A percentile compares a stretch with the other conserved stretches of the same genome.
These are phyloP conservation scores for Echinometra lucunter DNA, from an alignment of 53 echinoderm and acorn worm species.

Conservation along the genomic window DNA sequence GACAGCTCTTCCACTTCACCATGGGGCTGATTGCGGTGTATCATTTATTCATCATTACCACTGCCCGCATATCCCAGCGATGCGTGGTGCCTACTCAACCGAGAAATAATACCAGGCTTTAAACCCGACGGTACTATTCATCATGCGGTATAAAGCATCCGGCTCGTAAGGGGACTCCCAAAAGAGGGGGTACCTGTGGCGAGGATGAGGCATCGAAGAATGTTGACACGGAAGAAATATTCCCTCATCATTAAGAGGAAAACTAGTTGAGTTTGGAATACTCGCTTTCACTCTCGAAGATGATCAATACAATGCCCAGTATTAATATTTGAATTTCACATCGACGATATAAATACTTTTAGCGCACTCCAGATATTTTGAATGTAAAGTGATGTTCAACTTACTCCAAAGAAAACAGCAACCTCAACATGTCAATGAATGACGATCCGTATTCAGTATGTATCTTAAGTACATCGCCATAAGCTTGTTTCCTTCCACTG, in stretches of 20 bases:
- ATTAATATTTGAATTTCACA: too few relatives aligned
- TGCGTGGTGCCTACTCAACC: conserved; percentile 17
- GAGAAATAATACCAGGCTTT: conserved; percentile 1
- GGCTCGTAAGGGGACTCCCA: not conserved
- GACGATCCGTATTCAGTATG: too few relatives aligned
- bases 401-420: too few relatives aligned
- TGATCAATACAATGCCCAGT: too few relatives aligned
- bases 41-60: conserved; percentile 30
- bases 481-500: too few relatives aligned
- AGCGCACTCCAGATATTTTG: too few relatives aligned
- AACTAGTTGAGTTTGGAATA: not conserved
- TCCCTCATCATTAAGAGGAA: not conserved
- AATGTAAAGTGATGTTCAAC: too few relatives aligned
- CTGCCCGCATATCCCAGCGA: conserved; percentile 3
- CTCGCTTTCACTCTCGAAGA: too few relatives aligned
- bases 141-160: conserved; percentile 4
- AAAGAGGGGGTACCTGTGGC: not conserved
- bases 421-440: too few relatives aligned
- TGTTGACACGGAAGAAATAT: not conserved
- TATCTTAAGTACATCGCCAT: too few relatives aligned
- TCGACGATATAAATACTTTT: too few relatives aligned
- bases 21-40: not conserved
- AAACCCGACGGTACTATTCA: not conserved
- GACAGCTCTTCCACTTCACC: not conserved
- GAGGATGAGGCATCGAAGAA: not conserved